Base-by-base conservation (phyloP, 2,797 vertebrate species). In the Microctenopoma stevenorrisi region DNA sequence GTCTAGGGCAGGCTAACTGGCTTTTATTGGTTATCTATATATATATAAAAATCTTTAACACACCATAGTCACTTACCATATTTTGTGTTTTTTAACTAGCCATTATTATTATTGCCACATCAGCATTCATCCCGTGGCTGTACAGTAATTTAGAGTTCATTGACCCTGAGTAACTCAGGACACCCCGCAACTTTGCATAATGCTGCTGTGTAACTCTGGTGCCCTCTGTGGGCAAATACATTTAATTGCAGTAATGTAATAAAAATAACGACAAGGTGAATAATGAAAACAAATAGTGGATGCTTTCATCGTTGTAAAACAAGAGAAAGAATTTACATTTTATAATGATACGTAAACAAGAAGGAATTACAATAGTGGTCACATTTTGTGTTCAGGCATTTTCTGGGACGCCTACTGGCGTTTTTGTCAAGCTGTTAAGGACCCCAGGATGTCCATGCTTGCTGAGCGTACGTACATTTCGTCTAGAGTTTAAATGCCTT, bases 361-460 rank as follows among this genome's bases (percentile, higher is more conserved):
- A 2, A 8, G 47, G 30, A 49, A 62, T 7, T 49, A 38, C 4
- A 7, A n/a, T 5, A 3, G 25, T 26, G 7, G 4, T 15, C 1
- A 11, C 2, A 14, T 35, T 44, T 87, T 90, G 12, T 83, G 15
- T 46, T 79, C 91, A 92, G 93, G 94, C 94, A 90, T 52, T 38
- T 63, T 79, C 22, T 42, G n/a, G 28, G 48, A 59, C 2, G 0
- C 22, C 22, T 33, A 8, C 22, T 25, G 5, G 4, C 4, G 14
- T 30, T 47, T 12, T 30, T 15, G 26, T 26, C 60, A 83, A 71
- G 53, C 64, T 83, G 83, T 53, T 4, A 33, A 93, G 86, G 93
- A 77, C 95, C 94, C 73, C 76, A 92, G 80, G 88, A 97, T 97
- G 96, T 94, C 96, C 85, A 96, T 96, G 95, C 94, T 97, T 47